These are phyloP conservation scores for Epizoanthus illoricatus DNA, from an alignment of 92 coral and sea anemone genomes.

Conservation along the genomic window DNA sequence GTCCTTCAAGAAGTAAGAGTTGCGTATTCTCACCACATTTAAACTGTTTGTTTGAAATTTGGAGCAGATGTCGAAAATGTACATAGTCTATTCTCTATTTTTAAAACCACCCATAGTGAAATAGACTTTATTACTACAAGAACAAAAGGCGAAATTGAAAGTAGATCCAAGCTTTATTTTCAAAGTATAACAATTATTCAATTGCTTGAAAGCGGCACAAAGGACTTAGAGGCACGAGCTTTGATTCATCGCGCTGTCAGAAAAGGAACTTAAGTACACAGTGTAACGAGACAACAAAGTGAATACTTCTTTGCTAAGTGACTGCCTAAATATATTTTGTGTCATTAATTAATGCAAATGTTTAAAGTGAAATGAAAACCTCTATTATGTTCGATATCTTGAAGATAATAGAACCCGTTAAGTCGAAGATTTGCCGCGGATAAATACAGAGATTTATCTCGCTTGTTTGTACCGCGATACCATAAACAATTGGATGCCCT, in stretches of 20 bases:
- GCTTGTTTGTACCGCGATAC: constrained; percentile 32
- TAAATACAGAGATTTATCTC: constrained; percentile 39
- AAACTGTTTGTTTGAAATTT: constrained; percentile 31
- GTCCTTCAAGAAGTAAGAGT: not conserved
- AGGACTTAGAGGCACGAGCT: constrained; percentile 41
- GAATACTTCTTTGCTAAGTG: constrained; percentile 46
- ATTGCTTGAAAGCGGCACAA: constrained; percentile 53
- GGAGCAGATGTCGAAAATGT: constrained; percentile 34
- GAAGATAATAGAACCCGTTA: constrained; percentile 26
- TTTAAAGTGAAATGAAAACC: constrained; percentile 67
- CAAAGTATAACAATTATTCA: constrained; percentile 60
- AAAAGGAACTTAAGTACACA: constrained; percentile 26
- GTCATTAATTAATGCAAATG: constrained; percentile 73
- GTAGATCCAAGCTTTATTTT: constrained; percentile 47
- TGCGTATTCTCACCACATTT: constrained; percentile 26
- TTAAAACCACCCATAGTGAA: constrained; percentile 33
- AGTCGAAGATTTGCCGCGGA: constrained; percentile 36
- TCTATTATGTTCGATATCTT: constrained; percentile 39
- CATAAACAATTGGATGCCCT: constrained; percentile 11
- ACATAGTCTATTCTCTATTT: constrained; percentile 14
- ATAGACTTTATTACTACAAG: constrained; percentile 33
- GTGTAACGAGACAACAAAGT: constrained; percentile 28
- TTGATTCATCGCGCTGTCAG: constrained; percentile 55
- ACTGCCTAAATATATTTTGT: constrained; percentile 53
- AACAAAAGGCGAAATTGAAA: constrained; percentile 48